A percentile compares a stretch with the other conserved stretches of the same genome.
Conservation (phyloP, 1,140 invertebrate genomes). For the Coelopa frigida region DNA sequence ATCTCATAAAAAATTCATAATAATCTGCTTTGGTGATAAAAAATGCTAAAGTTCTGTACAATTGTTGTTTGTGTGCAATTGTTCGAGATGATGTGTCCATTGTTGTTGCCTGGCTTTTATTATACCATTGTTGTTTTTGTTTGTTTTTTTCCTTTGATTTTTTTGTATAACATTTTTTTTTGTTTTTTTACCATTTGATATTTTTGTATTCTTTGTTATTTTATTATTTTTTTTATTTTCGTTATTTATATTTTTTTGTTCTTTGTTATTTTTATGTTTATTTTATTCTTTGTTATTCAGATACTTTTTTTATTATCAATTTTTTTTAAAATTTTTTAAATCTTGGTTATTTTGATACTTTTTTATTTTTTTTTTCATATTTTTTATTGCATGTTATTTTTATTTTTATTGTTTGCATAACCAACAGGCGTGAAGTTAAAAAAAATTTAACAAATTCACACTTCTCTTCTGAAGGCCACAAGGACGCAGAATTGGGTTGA, state of each 20-base stretch:
- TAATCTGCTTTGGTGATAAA: slow-evolving; percentile 42
- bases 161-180: slow-evolving; percentile 2
- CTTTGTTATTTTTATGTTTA: slow-evolving; percentile 16
- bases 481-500: no score
- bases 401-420: no score
- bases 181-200: slow-evolving; percentile 8
- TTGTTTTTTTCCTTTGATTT: not conserved
- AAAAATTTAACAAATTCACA: no score
- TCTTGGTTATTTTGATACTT: no score
- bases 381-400: no score
- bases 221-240: not conserved
- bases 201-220: not conserved
- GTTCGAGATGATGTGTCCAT: not conserved
- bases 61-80: slow-evolving; percentile 3
- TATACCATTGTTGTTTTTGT: not conserved
- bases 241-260: slow-evolving; percentile 11
- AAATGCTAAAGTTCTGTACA: slow-evolving; percentile 26
- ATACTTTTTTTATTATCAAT: not conserved
- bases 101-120: not conserved
- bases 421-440: no score
- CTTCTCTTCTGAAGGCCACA: no score
- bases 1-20: slow-evolving; percentile 45
- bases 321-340: no score
- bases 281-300: slow-evolving; percentile 7
- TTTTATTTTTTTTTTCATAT: no score